Conservation (phyloP, 2,888 invertebrate genomes). For the Craniophora ligustri region DNA sequence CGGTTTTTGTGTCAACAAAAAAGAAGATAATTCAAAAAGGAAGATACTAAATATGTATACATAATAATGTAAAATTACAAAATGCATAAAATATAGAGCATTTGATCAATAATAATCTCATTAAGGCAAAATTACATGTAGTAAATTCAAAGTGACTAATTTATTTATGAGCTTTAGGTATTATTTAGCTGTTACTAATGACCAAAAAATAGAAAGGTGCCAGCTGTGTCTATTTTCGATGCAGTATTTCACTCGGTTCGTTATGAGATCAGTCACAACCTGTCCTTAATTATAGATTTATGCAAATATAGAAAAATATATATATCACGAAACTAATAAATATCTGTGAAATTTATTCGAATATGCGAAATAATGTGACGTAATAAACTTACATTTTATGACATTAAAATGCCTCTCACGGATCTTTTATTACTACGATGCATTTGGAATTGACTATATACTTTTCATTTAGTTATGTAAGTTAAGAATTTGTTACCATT, state of each 20-base stretch:
- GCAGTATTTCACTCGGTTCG: constrained; percentile 47
- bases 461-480: constrained; percentile 26
- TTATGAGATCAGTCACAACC: constrained; percentile 36
- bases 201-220: constrained; percentile 42
- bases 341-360: constrained; percentile 27
- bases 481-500: constrained; percentile 16
- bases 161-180: constrained; percentile 23
- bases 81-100: no score
- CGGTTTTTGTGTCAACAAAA: constrained; percentile 28
- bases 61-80: no score
- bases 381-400: constrained; percentile 33
- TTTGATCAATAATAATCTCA: no score
- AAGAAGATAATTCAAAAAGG: no score
- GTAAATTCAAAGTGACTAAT: constrained; percentile 17
- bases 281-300: constrained; percentile 50
- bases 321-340: constrained; percentile 39
- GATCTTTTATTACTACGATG: constrained; percentile 9
- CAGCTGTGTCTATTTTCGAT: constrained; percentile 27
- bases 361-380: constrained; percentile 32
- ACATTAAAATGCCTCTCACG: constrained; percentile 22
- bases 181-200: constrained; percentile 33
- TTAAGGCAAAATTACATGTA: no score
- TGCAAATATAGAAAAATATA: constrained; percentile 44
- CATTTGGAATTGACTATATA: constrained; percentile 1
- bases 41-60: no score